phyloP scores from a whole-genome alignment of 2,888 invertebrate species.

The Dryobota labecula region DNA sequence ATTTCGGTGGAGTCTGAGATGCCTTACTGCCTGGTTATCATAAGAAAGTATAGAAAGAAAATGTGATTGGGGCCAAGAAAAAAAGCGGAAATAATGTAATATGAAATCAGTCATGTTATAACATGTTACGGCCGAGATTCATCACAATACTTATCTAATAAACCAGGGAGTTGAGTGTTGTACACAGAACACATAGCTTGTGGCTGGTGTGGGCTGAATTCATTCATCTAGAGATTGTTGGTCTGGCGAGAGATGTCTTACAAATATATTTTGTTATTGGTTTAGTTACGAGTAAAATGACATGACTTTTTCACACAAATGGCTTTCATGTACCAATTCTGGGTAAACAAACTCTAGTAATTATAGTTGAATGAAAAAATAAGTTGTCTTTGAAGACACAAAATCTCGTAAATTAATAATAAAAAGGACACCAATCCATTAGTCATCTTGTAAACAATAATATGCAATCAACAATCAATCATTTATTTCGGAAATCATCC shows the following conservation, averaged over 20 bases:
- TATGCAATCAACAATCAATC: no score
- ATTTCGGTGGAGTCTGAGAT: constrained; percentile 26
- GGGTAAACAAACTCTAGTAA: neutral
- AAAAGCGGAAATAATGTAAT: constrained; percentile 36
- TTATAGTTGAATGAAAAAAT: neutral
- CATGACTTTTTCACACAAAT: constrained; percentile 1
- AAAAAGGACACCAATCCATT: no score
- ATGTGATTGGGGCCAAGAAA: constrained; percentile 32
- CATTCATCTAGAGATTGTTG: constrained; percentile 28
- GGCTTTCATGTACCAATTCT: neutral
- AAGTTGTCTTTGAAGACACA: neutral
- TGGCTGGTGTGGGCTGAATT: neutral
- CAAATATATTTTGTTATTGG: constrained; percentile 22
- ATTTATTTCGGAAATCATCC: no score
- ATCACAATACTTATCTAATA: constrained; percentile 44
- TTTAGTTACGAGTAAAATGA: constrained; percentile 3
- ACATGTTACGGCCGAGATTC: constrained; percentile 37
- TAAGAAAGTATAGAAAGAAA: constrained; percentile 36
- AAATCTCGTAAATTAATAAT: neutral
- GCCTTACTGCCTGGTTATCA: constrained; percentile 29
- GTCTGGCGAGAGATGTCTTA: constrained; percentile 2
- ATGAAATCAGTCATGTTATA: constrained; percentile 49
- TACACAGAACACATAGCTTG: constrained; percentile 1
- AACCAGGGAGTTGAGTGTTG: constrained; percentile 29
- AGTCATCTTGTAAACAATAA: neutral